These are phyloP conservation scores for Drosophila emarginata DNA, from an alignment of 2,888 invertebrate species.

Conservation along the genomic window DNA sequence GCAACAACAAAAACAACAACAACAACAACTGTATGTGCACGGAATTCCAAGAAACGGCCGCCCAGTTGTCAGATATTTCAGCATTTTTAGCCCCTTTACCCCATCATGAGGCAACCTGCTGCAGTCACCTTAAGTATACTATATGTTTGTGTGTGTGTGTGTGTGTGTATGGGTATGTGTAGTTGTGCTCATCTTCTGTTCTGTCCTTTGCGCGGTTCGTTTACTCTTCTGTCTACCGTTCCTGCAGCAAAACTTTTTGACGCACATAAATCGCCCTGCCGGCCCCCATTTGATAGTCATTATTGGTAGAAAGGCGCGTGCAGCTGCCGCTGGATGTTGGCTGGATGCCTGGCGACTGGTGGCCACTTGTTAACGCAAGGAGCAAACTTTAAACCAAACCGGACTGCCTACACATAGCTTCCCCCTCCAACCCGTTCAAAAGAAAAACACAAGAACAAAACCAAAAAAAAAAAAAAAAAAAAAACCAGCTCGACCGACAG, in stretches of 20 bases:
- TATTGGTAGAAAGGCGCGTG: slow-evolving; percentile 71
- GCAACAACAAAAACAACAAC: slow-evolving; percentile 36
- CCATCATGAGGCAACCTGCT: background rate
- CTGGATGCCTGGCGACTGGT: slow-evolving; percentile 36
- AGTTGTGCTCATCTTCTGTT: background rate
- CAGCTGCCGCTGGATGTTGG: slow-evolving; percentile 55
- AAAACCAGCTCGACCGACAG: slow-evolving; percentile 37
- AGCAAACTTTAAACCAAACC: slow-evolving; percentile 50
- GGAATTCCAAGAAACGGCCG: slow-evolving; percentile 71
- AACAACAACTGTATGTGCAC: slow-evolving; percentile 38
- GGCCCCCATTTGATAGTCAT: slow-evolving; percentile 76
- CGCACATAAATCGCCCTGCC: slow-evolving; percentile 72
- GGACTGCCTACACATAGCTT: slow-evolving; percentile 66
- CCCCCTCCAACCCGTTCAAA: slow-evolving; percentile 13
- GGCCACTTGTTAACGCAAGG: slow-evolving; percentile 75
- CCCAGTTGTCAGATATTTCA: slow-evolving; percentile 57
- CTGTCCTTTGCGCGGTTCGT: background rate
- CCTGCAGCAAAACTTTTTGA: slow-evolving; percentile 43
- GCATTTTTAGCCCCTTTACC: slow-evolving; percentile 23
- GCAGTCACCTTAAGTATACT: background rate
- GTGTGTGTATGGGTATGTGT: background rate
- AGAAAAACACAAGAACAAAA: background rate
- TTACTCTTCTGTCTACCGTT: slow-evolving; percentile 6
- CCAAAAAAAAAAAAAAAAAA: slow-evolving; percentile 2
- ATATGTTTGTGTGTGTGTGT: background rate